Evolutionary conservation across 2,113 vertebrate species (phyloP).

Genomic region (Daphoenositta chrysoptera): DNA sequence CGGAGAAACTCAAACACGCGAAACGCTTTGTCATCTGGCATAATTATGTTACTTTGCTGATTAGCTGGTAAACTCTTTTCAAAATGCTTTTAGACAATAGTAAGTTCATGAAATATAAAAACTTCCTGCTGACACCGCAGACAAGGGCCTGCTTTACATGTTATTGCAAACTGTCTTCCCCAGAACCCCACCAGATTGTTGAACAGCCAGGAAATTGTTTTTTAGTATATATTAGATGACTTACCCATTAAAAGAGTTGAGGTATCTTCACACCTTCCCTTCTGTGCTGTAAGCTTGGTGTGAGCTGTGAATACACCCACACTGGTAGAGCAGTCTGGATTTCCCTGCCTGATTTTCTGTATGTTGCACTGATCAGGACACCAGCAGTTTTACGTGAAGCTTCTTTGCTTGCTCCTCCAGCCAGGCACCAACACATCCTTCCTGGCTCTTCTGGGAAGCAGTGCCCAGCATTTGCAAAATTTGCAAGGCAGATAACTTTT

Average conservation of each 20-base stretch:
- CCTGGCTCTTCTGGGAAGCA: not conserved
- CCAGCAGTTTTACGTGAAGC: not conserved
- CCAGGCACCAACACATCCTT: not conserved
- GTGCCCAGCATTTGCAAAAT: accelerated
- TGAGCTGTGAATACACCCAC: not conserved
- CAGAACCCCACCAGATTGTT: not conserved
- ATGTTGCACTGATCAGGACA: accelerated
- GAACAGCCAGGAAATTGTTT: not conserved
- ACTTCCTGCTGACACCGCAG: not conserved
- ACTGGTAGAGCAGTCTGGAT: accelerated
- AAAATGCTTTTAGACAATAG: constrained; percentile 39
- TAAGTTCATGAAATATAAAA: not conserved
- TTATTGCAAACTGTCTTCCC: not conserved
- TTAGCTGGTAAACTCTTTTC: constrained; percentile 9
- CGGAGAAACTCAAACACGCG: not conserved
- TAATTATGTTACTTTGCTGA: constrained; percentile 16
- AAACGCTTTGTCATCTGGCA: constrained; percentile 14
- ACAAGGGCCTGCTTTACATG: accelerated
- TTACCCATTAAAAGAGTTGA: not conserved
- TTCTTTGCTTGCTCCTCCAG: not conserved
- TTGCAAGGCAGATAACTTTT: not conserved
- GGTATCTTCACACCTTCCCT: not conserved
- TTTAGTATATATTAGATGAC: not conserved
- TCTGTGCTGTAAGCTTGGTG: not conserved
- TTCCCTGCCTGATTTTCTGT: not conserved